These are phyloP conservation scores for Diadumene lineata DNA, from an alignment of 92 coral and sea anemone genomes.

Conservation along the genomic window DNA sequence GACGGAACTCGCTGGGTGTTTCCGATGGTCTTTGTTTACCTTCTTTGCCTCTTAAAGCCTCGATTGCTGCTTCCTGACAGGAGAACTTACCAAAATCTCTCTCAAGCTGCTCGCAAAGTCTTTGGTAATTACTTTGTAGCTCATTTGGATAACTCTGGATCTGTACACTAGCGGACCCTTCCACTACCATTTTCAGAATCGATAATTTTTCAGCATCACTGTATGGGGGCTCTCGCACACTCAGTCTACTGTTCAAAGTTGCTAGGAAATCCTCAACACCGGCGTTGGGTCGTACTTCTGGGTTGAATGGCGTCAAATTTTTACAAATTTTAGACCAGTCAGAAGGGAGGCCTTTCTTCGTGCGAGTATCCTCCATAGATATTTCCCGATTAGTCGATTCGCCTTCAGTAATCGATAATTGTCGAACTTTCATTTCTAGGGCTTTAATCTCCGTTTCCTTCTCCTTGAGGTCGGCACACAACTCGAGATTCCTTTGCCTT, in stretches of 20 bases:
- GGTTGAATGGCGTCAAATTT: slow-evolving; percentile 22
- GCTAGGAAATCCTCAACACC: slow-evolving; percentile 17
- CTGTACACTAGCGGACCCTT: slow-evolving; percentile 20
- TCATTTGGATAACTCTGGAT: slow-evolving; percentile 10
- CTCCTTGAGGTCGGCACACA: too few relatives aligned
- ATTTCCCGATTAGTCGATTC: too few relatives aligned
- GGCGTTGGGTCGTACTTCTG: slow-evolving; percentile 24
- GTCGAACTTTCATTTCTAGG: too few relatives aligned
- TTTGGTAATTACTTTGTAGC: neutral
- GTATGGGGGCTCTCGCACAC: slow-evolving; percentile 10
- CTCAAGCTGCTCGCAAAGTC: slow-evolving; percentile 10
- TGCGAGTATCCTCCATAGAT: too few relatives aligned
- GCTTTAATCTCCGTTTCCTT: too few relatives aligned
- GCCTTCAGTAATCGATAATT: too few relatives aligned
- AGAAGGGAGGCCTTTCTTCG: slow-evolving; percentile 5
- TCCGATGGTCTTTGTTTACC: slow-evolving; percentile 10
- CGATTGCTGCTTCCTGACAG: slow-evolving; percentile 26
- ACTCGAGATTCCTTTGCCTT: too few relatives aligned
- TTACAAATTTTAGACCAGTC: slow-evolving; percentile 27
- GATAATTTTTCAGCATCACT: slow-evolving; percentile 5
- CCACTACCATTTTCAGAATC: slow-evolving; percentile 13
- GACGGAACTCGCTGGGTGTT: slow-evolving; percentile 24
- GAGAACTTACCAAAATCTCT: slow-evolving; percentile 26
- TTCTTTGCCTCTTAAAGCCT: slow-evolving; percentile 21
- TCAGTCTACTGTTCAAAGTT: neutral